Percentiles rank a stretch among this genome's conserved stretches.
Conservation (phyloP, 2,113 vertebrate species). For the Acinonyx jubatus region DNA sequence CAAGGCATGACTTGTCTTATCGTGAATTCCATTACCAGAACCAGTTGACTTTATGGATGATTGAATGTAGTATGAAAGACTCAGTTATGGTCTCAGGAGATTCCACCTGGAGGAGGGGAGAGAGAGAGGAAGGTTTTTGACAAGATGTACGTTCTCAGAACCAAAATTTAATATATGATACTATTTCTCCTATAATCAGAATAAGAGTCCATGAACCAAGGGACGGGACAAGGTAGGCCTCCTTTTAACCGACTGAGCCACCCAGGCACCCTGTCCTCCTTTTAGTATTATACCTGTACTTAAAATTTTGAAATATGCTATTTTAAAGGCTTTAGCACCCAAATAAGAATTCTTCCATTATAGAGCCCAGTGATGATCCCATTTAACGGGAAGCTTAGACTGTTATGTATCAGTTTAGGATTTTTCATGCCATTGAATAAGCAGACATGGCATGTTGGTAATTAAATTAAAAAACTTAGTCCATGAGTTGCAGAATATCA, state of each 20-base stretch:
- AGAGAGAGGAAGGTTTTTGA: neutral
- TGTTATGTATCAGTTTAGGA: neutral
- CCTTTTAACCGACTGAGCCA: neutral
- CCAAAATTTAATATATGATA: neutral
- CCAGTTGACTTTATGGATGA: neutral
- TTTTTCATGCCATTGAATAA: neutral
- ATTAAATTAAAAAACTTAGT: neutral
- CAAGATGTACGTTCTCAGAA: neutral
- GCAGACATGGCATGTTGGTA: neutral
- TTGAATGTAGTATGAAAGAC: neutral
- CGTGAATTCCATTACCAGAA: neutral
- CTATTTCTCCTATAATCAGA: neutral
- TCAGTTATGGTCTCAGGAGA: neutral
- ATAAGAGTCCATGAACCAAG: neutral
- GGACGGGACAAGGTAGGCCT: neutral
- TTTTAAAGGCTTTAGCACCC: neutral
- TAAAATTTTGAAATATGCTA: neutral
- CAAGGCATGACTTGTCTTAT: neutral
- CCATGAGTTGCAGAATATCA: neutral
- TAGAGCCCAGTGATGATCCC: neutral
- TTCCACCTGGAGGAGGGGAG: neutral
- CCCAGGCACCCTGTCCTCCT: too few relatives aligned
- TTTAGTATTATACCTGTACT: neutral
- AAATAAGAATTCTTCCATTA: neutral
- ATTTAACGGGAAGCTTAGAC: neutral